A percentile compares a stretch with the other conserved stretches of the same genome.
Conservation (phyloP, 92 coral and sea anemone species). For the Porites divaricata region DNA sequence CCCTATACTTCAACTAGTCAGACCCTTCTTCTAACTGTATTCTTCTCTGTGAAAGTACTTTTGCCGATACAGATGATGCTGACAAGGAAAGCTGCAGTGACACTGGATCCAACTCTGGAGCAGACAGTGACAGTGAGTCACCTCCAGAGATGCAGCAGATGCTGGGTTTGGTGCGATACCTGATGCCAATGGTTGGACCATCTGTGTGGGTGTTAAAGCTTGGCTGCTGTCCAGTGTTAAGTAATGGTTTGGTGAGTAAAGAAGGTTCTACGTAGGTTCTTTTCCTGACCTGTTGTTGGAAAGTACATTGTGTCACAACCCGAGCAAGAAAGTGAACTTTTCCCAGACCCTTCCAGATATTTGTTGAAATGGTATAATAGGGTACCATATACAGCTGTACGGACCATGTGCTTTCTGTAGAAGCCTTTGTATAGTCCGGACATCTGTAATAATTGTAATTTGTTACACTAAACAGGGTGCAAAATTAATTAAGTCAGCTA, state of each 20-base stretch:
- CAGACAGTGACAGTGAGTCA: constrained; percentile 44
- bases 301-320: too few relatives aligned
- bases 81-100: constrained; percentile 59
- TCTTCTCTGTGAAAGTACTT: constrained; percentile 66
- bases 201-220: constrained; percentile 82
- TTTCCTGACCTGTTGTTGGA: too few relatives aligned
- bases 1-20: too few relatives aligned
- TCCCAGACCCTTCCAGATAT: too few relatives aligned
- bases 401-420: too few relatives aligned
- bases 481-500: too few relatives aligned
- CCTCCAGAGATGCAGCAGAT: constrained; percentile 73
- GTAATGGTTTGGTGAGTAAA: constrained; percentile 95
- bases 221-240: constrained; percentile 91
- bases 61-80: constrained; percentile 88
- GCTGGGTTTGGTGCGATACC: constrained; percentile 85
- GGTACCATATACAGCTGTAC: too few relatives aligned
- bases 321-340: too few relatives aligned
- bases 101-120: constrained; percentile 1
- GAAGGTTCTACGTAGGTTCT: not conserved
- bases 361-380: too few relatives aligned
- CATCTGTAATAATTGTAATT: too few relatives aligned
- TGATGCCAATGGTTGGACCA: constrained; percentile 85
- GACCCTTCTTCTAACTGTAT: not conserved
- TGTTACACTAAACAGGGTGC: too few relatives aligned
- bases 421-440: too few relatives aligned